Evolutionary conservation across 2,888 invertebrate species (phyloP), one percentile per base, ranked within the genome.

Genomic region (Cybosia mesomella): DNA sequence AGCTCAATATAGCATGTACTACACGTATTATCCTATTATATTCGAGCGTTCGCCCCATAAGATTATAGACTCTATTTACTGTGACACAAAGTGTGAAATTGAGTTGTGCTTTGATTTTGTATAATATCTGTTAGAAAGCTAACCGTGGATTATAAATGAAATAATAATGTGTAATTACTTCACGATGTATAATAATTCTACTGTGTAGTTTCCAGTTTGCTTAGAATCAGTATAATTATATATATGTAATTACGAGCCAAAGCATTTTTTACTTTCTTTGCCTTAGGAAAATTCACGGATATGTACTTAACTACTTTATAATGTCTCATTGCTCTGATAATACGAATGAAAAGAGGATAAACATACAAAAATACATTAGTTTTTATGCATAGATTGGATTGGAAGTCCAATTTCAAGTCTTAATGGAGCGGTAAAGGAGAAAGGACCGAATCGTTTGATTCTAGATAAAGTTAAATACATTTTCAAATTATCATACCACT

Each of bases 121-220:
- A 34, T 34, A 54, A 62, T 62, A 34, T 1, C 4, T 21, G 21
- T 34, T 21, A 34, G 32, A 32, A 32, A 34, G 21, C 21, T 8
- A 11, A 54, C 32, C 13, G 22, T 4, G 32, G 21, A 34, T 53
- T 53, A 32, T 21, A 15, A 62, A 62, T 62, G 15, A 34, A 54
- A 54, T 34, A 32, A 49, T 43, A 21, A 49, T n/a, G 21, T 32
- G 39, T 49, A 61, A 61, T 61, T 61, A 32, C 49, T 61, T 32
- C 28, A 49, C n/a, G 49, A 32, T 28, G 32, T 49, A 49, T 2
- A n/a, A 15, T 24, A n/a, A 1, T 43, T n/a, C n/a, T 34, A 21
- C 0, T 21, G 1, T 53, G 24, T 34, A 2, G 11, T 28, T 62
- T 21, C n/a, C 1, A 13, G 2, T 62, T 7, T 32, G 21, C 5